Base-by-base conservation (phyloP, 2,888 invertebrate genomes). In the Ectemnius continuus region DNA sequence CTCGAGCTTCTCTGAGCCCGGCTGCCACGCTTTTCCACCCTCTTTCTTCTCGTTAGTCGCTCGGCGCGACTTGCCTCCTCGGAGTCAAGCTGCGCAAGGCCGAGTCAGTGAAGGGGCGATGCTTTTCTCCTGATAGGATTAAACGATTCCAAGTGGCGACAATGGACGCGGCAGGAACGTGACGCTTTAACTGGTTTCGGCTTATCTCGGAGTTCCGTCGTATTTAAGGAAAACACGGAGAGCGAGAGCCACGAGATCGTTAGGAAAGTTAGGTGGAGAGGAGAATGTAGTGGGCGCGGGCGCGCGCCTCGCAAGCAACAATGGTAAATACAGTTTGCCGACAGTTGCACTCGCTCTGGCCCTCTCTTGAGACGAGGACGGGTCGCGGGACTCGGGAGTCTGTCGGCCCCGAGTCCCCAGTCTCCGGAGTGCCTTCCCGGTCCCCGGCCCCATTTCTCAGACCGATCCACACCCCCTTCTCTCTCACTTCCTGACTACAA, bases 241-340 rank as follows among this genome's bases (percentile, higher is more conserved):
- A 36, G 36, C 36, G 36, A 60, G 69, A 73, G 77, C 82, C 78
- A 75, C 75, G 78, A 75, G 78, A 85, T 87, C 86, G 85, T 87
- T 86, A 84, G 79, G 72, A 73, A 87, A 87, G 85, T 86, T 65
- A 61, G 68, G 61, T 23, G 65, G 71, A 70, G 63, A 65, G 67
- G 70, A 77, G 70, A 78, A 84, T 77, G 81, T 69, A 70, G 60
- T 79, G 36, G 1, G 36, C 5, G 36, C 36, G 36, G 0, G 36
- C 8, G 36, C 36, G 71, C 71, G 73, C 74, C 81, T 80, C 75
- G 73, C 76, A 62, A 77, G 77, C 76, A 82, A 84, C 84, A 84
- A 86, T 82, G 78, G 85, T 84, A 82, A 84, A 85, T 83, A 86
- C 81, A 84, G 83, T 86, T 85, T 83, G 80, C 81, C 81, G 84